Evolutionary conservation across 2,888 invertebrate species (phyloP).

Genomic region (Leucania comma): DNA sequence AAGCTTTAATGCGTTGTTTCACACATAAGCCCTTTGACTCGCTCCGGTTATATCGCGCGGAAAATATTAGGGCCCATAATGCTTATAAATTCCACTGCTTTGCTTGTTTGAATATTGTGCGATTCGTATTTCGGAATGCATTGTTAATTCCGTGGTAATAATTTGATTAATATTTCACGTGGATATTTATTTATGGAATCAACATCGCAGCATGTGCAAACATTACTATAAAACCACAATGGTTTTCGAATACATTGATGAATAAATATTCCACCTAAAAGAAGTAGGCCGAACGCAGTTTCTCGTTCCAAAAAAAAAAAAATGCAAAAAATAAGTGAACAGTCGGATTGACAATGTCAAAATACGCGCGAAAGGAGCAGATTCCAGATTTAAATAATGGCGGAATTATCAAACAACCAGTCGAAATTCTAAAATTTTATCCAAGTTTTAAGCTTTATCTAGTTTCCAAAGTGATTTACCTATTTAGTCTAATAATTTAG

Average conservation of each 20-base stretch:
- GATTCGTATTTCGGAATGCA: slow-evolving; percentile 15
- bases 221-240: slow-evolving; percentile 3
- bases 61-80: slow-evolving; percentile 59
- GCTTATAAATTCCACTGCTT: slow-evolving; percentile 31
- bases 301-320: slow-evolving; percentile 5
- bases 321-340: slow-evolving; percentile 14
- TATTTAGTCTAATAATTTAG: slow-evolving; percentile 52
- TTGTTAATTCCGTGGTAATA: slow-evolving; percentile 1
- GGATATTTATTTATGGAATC: slow-evolving; percentile 15
- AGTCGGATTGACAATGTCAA: background rate
- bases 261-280: slow-evolving; percentile 30
- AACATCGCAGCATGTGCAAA: background rate
- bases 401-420: background rate
- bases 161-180: slow-evolving; percentile 13
- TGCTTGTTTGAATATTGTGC: slow-evolving; percentile 33
- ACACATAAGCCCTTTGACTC: slow-evolving; percentile 58
- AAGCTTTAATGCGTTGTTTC: slow-evolving; percentile 65
- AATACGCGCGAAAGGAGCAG: slow-evolving; percentile 18
- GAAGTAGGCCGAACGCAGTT: slow-evolving; percentile 11
- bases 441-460: slow-evolving; percentile 26
- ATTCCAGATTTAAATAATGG: slow-evolving; percentile 25
- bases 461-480: slow-evolving; percentile 33
- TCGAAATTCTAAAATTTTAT: slow-evolving; percentile 30
- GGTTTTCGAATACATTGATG: slow-evolving; percentile 16
- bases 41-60: slow-evolving; percentile 51